These are phyloP conservation scores for Trissolcus japonicus DNA, from an alignment of 2,888 invertebrate species.

Conservation along the genomic window DNA sequence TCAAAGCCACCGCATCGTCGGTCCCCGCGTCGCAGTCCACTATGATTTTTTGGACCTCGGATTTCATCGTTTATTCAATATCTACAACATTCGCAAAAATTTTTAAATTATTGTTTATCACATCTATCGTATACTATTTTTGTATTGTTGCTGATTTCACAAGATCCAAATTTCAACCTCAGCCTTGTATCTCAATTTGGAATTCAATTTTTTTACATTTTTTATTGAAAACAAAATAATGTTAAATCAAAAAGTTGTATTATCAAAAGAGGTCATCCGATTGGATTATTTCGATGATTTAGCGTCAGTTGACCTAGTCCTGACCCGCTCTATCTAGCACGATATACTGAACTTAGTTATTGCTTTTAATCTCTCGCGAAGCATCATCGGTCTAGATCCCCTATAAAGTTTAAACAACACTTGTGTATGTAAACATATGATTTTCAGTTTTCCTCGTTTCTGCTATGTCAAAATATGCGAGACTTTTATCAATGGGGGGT, in stretches of 20 bases:
- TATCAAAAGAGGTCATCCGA: conserved; percentile 45
- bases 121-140: no score
- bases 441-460: background rate
- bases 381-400: conserved; percentile 35
- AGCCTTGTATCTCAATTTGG: background rate
- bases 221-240: conserved; percentile 2
- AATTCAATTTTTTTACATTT: background rate
- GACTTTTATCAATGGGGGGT: background rate
- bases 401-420: conserved; percentile 22
- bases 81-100: background rate
- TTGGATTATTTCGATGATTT: conserved; percentile 21
- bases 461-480: background rate
- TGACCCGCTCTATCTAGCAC: conserved; percentile 34
- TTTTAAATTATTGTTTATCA: no score
- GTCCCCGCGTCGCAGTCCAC: conserved; percentile 82
- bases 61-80: conserved; percentile 45
- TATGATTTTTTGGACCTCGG: conserved; percentile 72
- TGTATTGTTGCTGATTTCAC: no score
- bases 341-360: conserved; percentile 16
- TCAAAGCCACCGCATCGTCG: conserved; percentile 82
- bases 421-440: conserved; percentile 23
- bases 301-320: conserved; percentile 42
- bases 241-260: conserved; percentile 42
- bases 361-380: conserved; percentile 21
- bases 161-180: background rate